A percentile compares a stretch with the other conserved stretches of the same genome.
Conservation (phyloP, 2,797 vertebrate species). For the Scolopax rusticola region DNA sequence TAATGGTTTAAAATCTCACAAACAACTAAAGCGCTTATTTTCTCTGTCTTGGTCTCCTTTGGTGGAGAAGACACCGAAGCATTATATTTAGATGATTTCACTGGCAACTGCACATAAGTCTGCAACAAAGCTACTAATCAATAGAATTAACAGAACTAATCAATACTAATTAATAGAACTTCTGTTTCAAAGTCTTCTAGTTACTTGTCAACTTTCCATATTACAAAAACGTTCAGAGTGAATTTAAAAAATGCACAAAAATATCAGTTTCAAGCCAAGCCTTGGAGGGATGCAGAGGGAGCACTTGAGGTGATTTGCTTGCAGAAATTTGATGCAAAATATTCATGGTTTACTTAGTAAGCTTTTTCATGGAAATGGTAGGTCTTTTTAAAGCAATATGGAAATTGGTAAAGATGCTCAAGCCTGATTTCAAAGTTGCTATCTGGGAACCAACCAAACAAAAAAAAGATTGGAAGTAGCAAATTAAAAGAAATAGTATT, state of each 20-base stretch:
- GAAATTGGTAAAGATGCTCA: not conserved
- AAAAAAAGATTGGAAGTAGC: not conserved
- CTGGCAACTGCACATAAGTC: not conserved
- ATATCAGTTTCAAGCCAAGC: not conserved
- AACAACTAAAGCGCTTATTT: not conserved
- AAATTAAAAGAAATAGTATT: not conserved
- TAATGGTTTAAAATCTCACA: not conserved
- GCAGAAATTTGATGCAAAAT: not conserved
- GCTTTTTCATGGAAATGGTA: not conserved
- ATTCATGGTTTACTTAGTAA: not conserved
- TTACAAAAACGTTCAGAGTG: not conserved
- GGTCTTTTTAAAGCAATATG: not conserved
- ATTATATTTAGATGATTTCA: not conserved
- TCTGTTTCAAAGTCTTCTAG: not conserved
- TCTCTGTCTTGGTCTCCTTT: not conserved
- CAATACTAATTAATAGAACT: not conserved
- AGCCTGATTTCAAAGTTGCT: not conserved
- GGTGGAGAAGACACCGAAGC: not conserved
- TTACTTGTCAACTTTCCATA: not conserved
- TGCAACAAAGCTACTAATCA: not conserved
- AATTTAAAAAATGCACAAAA: not conserved
- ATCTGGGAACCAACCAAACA: not conserved
- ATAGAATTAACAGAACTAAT: too few relatives aligned
- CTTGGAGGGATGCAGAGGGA: fast-evolving
- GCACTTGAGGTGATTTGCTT: not conserved